Evolutionary conservation across 2,797 vertebrate genomes (phyloP).

Genomic region (Squalus acanthias): DNA sequence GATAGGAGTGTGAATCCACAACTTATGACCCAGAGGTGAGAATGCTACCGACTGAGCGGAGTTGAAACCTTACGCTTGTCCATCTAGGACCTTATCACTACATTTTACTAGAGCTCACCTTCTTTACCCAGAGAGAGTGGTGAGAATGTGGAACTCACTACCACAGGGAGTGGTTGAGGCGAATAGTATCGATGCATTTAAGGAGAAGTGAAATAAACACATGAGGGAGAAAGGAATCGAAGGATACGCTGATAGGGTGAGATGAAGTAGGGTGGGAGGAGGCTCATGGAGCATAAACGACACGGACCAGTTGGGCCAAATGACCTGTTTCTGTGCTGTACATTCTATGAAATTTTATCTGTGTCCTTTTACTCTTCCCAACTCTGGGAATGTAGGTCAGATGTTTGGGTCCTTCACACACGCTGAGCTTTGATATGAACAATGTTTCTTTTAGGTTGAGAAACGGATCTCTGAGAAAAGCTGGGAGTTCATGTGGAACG

Average conservation of each 20-base stretch:
- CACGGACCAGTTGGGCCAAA: background rate
- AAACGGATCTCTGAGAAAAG: slow-evolving; percentile 84
- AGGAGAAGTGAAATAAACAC: background rate
- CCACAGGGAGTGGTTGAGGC: background rate
- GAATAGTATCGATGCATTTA: background rate
- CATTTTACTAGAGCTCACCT: background rate
- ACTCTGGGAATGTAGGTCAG: background rate
- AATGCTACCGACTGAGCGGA: background rate
- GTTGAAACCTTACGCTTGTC: no score
- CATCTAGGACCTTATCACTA: background rate
- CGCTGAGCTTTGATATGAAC: background rate
- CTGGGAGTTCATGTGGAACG: slow-evolving; percentile 99
- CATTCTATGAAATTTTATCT: background rate
- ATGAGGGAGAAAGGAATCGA: background rate
- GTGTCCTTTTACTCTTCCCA: background rate
- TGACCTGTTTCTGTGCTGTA: background rate
- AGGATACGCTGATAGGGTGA: background rate
- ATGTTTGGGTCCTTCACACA: background rate
- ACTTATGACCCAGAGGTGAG: background rate
- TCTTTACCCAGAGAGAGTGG: background rate
- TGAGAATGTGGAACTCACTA: background rate
- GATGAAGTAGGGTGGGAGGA: background rate
- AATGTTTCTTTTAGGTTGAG: slow-evolving; percentile 70
- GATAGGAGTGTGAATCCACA: no score
- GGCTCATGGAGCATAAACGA: background rate